These are phyloP conservation scores for Dynastes grantii DNA, from an alignment of 2,888 invertebrate species.

Conservation along the genomic window DNA sequence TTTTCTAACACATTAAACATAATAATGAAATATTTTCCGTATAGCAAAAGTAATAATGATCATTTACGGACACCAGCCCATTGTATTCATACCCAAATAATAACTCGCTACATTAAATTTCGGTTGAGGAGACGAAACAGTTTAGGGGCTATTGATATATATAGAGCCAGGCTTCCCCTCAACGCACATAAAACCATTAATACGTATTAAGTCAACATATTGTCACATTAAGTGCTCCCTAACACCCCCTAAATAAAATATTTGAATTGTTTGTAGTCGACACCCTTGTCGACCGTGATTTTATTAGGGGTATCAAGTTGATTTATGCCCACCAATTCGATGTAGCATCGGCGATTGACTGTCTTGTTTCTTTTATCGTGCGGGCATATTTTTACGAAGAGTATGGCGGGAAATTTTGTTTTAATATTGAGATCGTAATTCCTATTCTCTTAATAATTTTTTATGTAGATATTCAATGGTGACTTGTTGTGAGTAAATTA, in stretches of 20 bases:
- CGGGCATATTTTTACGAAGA: conserved; percentile 2
- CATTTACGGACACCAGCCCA: not conserved
- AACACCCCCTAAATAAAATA: conserved; percentile 49
- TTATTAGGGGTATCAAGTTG: conserved; percentile 51
- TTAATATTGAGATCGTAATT: not conserved
- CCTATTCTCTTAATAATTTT: too few relatives aligned
- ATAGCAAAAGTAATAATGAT: not conserved
- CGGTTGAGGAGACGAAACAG: not conserved
- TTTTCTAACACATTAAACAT: conserved; percentile 20
- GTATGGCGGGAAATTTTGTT: not conserved
- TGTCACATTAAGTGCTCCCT: conserved; percentile 60
- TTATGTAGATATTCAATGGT: too few relatives aligned
- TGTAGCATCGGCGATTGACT: conserved; percentile 33
- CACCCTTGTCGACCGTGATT: conserved; percentile 50
- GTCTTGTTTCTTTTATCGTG: not conserved
- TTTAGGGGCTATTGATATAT: conserved; percentile 19
- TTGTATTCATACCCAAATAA: conserved; percentile 25
- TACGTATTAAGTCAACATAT: conserved; percentile 69
- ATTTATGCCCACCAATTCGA: conserved; percentile 48
- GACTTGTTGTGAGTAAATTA: too few relatives aligned
- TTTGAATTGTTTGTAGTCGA: conserved; percentile 50
- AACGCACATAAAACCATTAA: conserved; percentile 64
- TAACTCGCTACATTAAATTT: conserved; percentile 48
- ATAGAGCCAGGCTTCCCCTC: conserved; percentile 41
- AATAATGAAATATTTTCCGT: conserved; percentile 29